Evolutionary conservation across 2,113 vertebrate species (phyloP).

Genomic region (Xenopus borealis): DNA sequence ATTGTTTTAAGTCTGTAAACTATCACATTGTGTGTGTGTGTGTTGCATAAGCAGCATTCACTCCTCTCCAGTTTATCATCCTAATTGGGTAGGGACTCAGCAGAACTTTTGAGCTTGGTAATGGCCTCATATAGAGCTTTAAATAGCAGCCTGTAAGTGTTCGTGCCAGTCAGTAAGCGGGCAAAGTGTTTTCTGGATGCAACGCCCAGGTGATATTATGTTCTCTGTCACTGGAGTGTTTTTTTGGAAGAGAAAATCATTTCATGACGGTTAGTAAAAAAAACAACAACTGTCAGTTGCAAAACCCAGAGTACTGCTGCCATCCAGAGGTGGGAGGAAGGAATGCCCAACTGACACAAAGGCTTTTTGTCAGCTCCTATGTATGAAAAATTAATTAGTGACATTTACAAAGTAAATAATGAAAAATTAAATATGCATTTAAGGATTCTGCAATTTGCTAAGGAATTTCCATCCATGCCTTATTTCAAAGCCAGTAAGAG

Average conservation of each 20-base stretch:
- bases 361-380: no score
- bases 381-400: no score
- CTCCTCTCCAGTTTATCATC: slow-evolving; percentile 17
- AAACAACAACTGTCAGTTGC: background rate
- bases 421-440: no score
- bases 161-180: slow-evolving; percentile 26
- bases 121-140: slow-evolving; percentile 25
- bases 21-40: slow-evolving; percentile 11
- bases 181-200: slow-evolving; percentile 31
- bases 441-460: no score
- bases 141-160: slow-evolving; percentile 24
- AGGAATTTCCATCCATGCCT: no score
- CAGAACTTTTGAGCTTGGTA: slow-evolving; percentile 32
- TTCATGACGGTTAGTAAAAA: background rate
- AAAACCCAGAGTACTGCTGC: slow-evolving; percentile 16
- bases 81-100: slow-evolving; percentile 27
- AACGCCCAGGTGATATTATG: slow-evolving; percentile 36
- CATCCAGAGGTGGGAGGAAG: slow-evolving; percentile 9
- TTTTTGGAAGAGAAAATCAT: slow-evolving; percentile 16
- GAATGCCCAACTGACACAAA: background rate
- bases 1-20: slow-evolving; percentile 29
- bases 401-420: no score
- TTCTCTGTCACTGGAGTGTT: slow-evolving; percentile 16
- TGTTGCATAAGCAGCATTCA: slow-evolving; percentile 17
- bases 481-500: no score